phyloP scores from a whole-genome alignment of 2,888 invertebrate species.

The Drosophila barbarae region DNA sequence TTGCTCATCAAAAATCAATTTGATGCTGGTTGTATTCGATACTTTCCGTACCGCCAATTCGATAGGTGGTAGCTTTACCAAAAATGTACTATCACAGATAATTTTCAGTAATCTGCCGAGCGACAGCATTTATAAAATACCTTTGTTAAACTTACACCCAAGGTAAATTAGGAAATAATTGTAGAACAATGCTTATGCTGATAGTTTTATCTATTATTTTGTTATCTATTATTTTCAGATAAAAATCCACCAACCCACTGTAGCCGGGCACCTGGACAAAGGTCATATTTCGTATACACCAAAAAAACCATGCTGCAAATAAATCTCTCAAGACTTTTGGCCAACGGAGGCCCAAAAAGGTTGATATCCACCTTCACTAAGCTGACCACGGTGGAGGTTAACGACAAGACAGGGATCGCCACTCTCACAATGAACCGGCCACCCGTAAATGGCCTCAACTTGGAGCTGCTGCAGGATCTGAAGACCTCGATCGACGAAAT shows the following conservation, averaged over 20 bases:
- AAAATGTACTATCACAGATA: constrained; percentile 2
- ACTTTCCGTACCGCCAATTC: background rate
- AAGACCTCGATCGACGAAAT: too few relatives aligned
- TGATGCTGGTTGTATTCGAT: constrained; percentile 21
- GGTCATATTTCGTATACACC: background rate
- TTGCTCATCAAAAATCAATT: background rate
- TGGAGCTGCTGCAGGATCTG: too few relatives aligned
- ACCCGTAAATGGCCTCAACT: too few relatives aligned
- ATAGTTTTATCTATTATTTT: background rate
- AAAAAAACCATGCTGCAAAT: constrained; percentile 48
- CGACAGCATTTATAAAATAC: background rate
- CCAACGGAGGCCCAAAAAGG: constrained; percentile 11
- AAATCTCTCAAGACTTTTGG: constrained; percentile 35
- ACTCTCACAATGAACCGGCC: too few relatives aligned
- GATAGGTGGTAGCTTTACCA: constrained; percentile 8
- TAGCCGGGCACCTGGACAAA: constrained; percentile 7
- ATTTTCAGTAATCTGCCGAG: background rate
- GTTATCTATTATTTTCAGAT: background rate
- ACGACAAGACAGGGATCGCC: too few relatives aligned
- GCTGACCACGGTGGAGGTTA: too few relatives aligned
- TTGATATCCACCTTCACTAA: too few relatives aligned
- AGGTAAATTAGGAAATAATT: background rate
- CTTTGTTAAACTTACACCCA: background rate
- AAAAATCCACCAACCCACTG: background rate
- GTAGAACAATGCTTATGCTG: background rate